Evolutionary conservation across 2,888 invertebrate species (phyloP).

Genomic region (Nemotelus pantherinus): DNA sequence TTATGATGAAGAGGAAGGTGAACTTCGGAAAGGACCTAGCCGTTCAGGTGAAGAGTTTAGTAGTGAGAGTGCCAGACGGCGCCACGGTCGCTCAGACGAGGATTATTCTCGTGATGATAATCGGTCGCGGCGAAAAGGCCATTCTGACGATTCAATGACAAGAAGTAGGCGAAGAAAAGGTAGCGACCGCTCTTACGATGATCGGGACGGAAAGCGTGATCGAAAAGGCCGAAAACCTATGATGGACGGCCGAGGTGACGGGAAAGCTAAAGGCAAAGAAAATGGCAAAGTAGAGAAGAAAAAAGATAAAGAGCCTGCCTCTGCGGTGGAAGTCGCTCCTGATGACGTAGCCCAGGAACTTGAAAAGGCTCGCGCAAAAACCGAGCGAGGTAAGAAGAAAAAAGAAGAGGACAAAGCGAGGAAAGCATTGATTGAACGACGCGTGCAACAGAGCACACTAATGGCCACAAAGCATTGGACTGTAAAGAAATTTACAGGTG

Average conservation of each 20-base stretch:
- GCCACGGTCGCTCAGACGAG: neutral
- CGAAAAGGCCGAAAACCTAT: neutral
- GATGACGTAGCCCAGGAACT: slow-evolving; percentile 14
- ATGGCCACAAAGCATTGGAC: neutral
- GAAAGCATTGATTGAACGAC: slow-evolving; percentile 12
- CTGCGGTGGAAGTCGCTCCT: neutral
- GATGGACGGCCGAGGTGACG: neutral
- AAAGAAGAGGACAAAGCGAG: slow-evolving; percentile 9
- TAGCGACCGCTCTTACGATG: neutral
- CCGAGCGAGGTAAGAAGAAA: slow-evolving; percentile 6
- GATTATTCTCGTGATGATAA: neutral
- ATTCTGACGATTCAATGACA: no score
- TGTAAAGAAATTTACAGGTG: slow-evolving; percentile 7
- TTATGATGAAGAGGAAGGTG: neutral
- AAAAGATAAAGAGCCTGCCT: neutral
- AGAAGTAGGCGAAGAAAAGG: neutral
- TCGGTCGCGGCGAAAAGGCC: neutral
- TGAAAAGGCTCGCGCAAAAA: slow-evolving; percentile 3
- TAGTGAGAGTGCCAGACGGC: neutral
- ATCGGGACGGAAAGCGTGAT: neutral
- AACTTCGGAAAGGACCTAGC: neutral
- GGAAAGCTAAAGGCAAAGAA: neutral
- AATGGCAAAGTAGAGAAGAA: neutral
- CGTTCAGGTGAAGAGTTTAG: no score
- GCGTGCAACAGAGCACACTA: neutral